These are phyloP conservation scores for Condylura cristata DNA, from an alignment of 2,113 vertebrate genomes.

Conservation along the genomic window DNA sequence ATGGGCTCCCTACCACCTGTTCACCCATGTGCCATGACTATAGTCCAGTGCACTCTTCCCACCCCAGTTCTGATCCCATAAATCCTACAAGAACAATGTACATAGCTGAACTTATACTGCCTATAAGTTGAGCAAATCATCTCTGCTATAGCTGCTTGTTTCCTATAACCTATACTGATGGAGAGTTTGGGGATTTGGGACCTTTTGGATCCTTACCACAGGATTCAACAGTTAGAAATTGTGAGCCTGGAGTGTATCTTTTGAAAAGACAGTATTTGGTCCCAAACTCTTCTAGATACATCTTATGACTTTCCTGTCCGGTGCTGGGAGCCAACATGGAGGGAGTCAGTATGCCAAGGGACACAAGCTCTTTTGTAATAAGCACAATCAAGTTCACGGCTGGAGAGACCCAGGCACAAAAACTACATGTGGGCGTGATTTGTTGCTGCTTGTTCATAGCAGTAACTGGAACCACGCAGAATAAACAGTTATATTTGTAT, in stretches of 20 bases:
- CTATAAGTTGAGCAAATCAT: not conserved
- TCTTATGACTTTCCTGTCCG: not conserved
- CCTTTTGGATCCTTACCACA: not conserved
- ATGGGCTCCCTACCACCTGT: too few species aligned
- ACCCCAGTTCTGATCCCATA: too few species aligned
- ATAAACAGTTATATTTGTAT: not conserved
- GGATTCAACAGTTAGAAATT: not conserved
- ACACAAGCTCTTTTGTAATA: not conserved
- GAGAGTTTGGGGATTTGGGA: not conserved
- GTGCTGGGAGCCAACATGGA: too few species aligned
- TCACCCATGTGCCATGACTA: too few species aligned
- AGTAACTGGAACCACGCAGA: not conserved
- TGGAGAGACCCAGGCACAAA: not conserved
- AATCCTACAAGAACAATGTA: not conserved
- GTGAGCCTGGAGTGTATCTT: not conserved
- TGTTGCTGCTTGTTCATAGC: not conserved
- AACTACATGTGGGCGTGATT: not conserved
- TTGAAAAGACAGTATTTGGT: not conserved
- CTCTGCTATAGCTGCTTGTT: not conserved
- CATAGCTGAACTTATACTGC: not conserved
- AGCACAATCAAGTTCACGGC: not conserved
- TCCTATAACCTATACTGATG: not conserved
- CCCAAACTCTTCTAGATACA: not conserved
- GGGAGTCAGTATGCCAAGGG: not conserved
- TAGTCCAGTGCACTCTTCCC: too few species aligned